Conservation (phyloP, 2,888 invertebrate genomes). For the Dorcus parallelipipedus region DNA sequence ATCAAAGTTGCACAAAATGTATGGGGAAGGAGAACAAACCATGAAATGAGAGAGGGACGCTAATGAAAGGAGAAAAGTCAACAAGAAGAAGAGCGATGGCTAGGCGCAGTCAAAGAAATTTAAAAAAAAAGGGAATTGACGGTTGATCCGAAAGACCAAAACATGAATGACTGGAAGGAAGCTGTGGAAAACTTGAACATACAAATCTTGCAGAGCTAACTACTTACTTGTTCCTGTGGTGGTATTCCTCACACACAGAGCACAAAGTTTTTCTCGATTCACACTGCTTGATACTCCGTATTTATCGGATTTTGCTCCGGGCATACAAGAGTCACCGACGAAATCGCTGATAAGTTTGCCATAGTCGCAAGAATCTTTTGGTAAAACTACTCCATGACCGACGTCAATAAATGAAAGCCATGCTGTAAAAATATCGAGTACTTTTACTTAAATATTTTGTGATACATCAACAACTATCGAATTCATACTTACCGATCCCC, state of each 20-base stretch:
- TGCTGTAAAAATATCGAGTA: constrained; percentile 43
- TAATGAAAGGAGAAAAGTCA: too few species aligned
- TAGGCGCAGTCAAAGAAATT: too few species aligned
- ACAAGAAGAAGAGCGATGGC: too few species aligned
- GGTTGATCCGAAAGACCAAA: background rate
- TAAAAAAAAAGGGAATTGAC: background rate
- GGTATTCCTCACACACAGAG: background rate
- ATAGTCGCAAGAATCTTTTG: constrained; percentile 57
- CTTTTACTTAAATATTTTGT: background rate
- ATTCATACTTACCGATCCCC: constrained; percentile 54
- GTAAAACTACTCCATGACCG: constrained; percentile 51
- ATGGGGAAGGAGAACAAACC: too few species aligned
- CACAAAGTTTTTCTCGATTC: constrained; percentile 39
- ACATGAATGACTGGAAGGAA: background rate
- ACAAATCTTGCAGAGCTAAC: background rate
- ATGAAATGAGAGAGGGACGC: too few species aligned
- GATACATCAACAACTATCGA: background rate
- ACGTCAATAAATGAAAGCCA: constrained; percentile 61
- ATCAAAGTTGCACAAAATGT: too few species aligned
- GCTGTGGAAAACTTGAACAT: background rate
- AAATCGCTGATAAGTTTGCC: constrained; percentile 54
- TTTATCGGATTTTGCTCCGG: constrained; percentile 55
- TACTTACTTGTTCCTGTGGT: background rate
- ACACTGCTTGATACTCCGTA: constrained; percentile 45
- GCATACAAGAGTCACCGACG: constrained; percentile 59